A percentile compares a stretch with the other conserved stretches of the same genome.
Conservation (phyloP, 2,888 invertebrate genomes). For the Pterostichus niger region DNA sequence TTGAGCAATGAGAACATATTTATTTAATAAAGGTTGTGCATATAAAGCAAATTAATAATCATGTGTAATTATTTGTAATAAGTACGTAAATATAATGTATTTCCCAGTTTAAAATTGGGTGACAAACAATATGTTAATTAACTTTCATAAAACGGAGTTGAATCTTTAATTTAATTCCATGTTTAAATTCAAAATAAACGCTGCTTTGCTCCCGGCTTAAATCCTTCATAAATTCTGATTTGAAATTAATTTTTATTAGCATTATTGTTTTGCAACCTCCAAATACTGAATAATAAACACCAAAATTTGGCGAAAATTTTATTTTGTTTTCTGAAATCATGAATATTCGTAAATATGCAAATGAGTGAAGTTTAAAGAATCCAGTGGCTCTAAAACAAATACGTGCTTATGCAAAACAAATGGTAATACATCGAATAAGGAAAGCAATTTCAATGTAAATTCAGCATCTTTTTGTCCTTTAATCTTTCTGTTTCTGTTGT, state of each 20-base stretch:
- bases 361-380: background rate
- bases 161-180: background rate
- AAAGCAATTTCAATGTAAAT: constrained; percentile 10
- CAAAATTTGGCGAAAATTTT: background rate
- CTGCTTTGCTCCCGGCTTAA: background rate
- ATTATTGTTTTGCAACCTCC: background rate
- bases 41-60: too few relatives aligned
- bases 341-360: background rate
- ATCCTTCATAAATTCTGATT: background rate
- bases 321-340: constrained; percentile 3
- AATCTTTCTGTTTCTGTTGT: background rate
- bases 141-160: too few relatives aligned
- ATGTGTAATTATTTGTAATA: too few relatives aligned
- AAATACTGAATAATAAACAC: background rate
- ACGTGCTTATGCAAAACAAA: constrained; percentile 1
- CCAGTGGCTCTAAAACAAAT: constrained; percentile 7
- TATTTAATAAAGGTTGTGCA: too few relatives aligned
- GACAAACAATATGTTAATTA: too few relatives aligned
- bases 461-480: background rate
- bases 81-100: too few relatives aligned
- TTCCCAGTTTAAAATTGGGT: too few relatives aligned
- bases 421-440: background rate
- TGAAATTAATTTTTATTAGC: background rate
- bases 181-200: background rate
- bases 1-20: too few relatives aligned